Evolutionary conservation across 2,888 invertebrate genomes (phyloP), one percentile per base, ranked within the genome.

Genomic region (Limnephilus marmoratus): DNA sequence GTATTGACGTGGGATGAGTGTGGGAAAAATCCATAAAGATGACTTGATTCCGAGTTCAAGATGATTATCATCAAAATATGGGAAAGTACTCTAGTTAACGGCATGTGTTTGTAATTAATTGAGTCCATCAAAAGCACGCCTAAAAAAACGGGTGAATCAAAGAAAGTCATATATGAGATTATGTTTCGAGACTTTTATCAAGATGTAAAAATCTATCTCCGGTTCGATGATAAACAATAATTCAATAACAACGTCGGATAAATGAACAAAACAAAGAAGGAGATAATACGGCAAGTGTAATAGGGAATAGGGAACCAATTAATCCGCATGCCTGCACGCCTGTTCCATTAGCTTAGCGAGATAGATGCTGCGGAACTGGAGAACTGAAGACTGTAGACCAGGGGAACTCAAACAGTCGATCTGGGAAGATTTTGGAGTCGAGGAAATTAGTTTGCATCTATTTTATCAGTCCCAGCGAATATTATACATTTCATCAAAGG

Each of bases 241-340:
- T 89, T 89, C 31, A 89, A 88, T 80, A 88, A 88, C 80, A 88
- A 41, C 29, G 29, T 89, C 88, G 37, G 81, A 89, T 81, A 37
- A 89, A 80, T 41, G 88, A 41, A 80, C 80, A 68, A 89, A 89
- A 80, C 81, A 89, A 80, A 89, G 90, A 9, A 90, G 31, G 90
- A 90, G 82, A 90, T 90, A 90, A 90, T 90, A 90, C 82, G n/a
- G 29, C 29, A 82, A 82, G 82, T 29, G 85, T 68, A 85, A 53
- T 90, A 37, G 81, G 68, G 83, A 85, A 53, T 85, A 37, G 81
- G 41, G 83, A 80, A 85, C 53, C 90, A 90, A 90, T 90, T 90
- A 90, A 90, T 90, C 49, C 90, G 85, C 90, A 31, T 85, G 90
- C 90, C 85, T 90, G 85, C 90, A 85, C 90, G 90, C 83, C 83